phyloP scores from a whole-genome alignment of 1,140 invertebrate genomes.

The Pectinophora gossypiella region DNA sequence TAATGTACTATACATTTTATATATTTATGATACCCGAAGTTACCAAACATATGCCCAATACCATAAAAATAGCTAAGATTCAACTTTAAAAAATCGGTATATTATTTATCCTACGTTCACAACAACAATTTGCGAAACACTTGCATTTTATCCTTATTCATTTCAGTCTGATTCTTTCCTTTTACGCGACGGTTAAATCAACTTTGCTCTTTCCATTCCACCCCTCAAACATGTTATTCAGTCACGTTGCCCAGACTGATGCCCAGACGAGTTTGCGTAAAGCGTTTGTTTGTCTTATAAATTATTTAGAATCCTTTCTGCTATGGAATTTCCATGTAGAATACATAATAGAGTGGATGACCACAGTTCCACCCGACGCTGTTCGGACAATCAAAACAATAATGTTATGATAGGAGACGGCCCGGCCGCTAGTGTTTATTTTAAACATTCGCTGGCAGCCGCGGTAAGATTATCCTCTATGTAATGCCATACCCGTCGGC shows the following conservation, averaged over 20 bases:
- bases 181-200: too few relatives aligned
- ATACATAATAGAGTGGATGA: not conserved
- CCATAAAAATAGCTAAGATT: too few relatives aligned
- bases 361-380: constrained; percentile 21
- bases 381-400: constrained; percentile 58
- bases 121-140: too few relatives aligned
- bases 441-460: constrained; percentile 45
- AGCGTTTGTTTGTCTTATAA: not conserved
- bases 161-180: too few relatives aligned
- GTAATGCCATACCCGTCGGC: constrained; percentile 35
- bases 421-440: constrained; percentile 42
- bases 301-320: not conserved
- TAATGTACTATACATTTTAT: too few relatives aligned
- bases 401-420: constrained; percentile 64
- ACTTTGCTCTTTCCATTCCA: too few relatives aligned
- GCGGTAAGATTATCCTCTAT: constrained; percentile 40
- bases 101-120: too few relatives aligned
- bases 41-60: too few relatives aligned
- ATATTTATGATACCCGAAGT: too few relatives aligned
- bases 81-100: too few relatives aligned
- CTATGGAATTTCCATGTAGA: not conserved
- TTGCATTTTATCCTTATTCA: too few relatives aligned
- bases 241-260: not conserved
- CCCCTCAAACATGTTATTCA: too few relatives aligned
- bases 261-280: not conserved